A percentile compares a stretch with the other conserved stretches of the same genome.
Conservation (phyloP, 2,888 invertebrate genomes). For the Drosophila rubida region DNA sequence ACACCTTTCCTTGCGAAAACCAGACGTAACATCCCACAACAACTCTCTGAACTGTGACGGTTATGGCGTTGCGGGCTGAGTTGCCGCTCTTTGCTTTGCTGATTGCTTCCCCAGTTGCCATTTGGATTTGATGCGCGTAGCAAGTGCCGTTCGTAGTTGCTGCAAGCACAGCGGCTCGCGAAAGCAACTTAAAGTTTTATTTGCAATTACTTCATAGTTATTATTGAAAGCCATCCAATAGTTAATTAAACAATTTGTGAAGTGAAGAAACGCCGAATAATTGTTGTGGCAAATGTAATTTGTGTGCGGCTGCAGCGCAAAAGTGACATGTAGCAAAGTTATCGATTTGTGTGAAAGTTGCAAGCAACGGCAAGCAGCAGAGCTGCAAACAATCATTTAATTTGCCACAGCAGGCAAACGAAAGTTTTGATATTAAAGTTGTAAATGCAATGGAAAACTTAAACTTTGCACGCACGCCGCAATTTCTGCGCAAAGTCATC, state of each 20-base stretch:
- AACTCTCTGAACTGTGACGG: constrained; percentile 28
- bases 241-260: constrained; percentile 13
- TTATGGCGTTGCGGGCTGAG: constrained; percentile 23
- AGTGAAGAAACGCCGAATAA: constrained; percentile 7
- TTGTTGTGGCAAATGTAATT: constrained; percentile 9
- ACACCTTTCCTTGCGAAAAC: neutral
- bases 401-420: constrained; percentile 41
- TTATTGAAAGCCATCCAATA: constrained; percentile 9
- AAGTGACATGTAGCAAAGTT: constrained; percentile 41
- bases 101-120: constrained; percentile 63
- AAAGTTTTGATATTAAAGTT: constrained; percentile 67
- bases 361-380: constrained; percentile 22
- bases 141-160: constrained; percentile 51
- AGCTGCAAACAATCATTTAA: constrained; percentile 47
- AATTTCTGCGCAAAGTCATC: constrained; percentile 84
- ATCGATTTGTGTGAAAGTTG: constrained; percentile 76
- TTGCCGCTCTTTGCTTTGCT: constrained; percentile 40
- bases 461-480: constrained; percentile 83
- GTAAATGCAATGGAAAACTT: constrained; percentile 82
- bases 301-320: constrained; percentile 1
- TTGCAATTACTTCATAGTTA: constrained; percentile 22
- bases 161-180: constrained; percentile 19
- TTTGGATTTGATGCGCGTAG: constrained; percentile 67
- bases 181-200: constrained; percentile 3
- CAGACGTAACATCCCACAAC: constrained; percentile 19